Evolutionary conservation across 2,113 vertebrate genomes (phyloP).

Genomic region (Stegastes partitus): DNA sequence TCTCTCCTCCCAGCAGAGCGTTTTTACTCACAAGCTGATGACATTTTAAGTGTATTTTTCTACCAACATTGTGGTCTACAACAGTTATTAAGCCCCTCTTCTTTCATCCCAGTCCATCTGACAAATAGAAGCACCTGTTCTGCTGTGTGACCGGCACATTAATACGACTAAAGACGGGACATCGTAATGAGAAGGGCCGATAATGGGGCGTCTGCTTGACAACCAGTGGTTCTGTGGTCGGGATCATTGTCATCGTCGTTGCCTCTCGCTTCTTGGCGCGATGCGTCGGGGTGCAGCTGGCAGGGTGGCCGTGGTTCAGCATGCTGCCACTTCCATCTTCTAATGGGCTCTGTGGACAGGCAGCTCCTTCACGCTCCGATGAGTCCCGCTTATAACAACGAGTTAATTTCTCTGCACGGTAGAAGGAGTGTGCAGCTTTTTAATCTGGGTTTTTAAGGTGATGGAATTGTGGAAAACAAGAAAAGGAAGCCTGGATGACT

Average conservation of each 20-base stretch:
- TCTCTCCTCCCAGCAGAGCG: not conserved
- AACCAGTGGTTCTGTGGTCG: constrained; percentile 42
- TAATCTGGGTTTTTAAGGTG: too few species aligned
- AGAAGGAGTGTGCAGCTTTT: too few species aligned
- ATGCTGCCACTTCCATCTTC: constrained; percentile 28
- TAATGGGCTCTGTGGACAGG: constrained; percentile 12
- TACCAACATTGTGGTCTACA: not conserved
- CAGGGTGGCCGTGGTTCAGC: constrained; percentile 21
- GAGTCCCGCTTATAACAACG: too few species aligned
- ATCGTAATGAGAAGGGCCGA: constrained; percentile 27
- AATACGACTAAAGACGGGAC: constrained; percentile 1
- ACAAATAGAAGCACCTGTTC: constrained; percentile 30
- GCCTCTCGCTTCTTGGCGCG: constrained; percentile 29
- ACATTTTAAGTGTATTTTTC: constrained; percentile 36
- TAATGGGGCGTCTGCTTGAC: constrained; percentile 49
- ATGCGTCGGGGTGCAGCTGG: constrained; percentile 51
- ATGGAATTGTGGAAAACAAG: too few species aligned
- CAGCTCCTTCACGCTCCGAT: too few species aligned
- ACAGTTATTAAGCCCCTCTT: not conserved
- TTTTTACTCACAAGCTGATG: constrained; percentile 5
- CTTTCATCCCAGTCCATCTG: not conserved
- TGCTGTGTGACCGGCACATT: constrained; percentile 17
- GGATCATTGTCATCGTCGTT: constrained; percentile 43
- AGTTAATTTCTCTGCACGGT: too few species aligned
- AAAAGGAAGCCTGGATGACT: too few species aligned